Conservation (phyloP, 1,140 invertebrate species). For the Macrobrachium rosenbergii region DNA sequence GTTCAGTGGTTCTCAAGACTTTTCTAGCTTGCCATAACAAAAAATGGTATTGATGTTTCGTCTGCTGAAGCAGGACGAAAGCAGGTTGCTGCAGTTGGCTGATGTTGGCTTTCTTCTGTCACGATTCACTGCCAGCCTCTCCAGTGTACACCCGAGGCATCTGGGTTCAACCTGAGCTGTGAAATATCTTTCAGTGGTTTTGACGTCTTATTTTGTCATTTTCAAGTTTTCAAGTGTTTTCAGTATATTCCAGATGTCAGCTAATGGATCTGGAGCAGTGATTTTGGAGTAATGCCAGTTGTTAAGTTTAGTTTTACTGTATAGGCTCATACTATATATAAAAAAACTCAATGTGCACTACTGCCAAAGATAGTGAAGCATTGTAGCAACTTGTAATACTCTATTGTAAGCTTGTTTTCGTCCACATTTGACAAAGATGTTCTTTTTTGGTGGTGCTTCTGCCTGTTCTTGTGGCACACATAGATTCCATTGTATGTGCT, state of each 20-base stretch:
- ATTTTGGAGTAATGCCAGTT: conserved; percentile 21
- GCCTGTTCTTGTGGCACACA: conserved; percentile 20
- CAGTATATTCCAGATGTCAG: conserved; percentile 40
- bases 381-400: conserved; percentile 65
- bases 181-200: too few species aligned
- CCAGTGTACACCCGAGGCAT: neutral
- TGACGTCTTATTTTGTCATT: too few species aligned
- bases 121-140: conserved; percentile 37
- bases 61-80: too few species aligned
- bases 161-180: neutral
- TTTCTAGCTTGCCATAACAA: too few species aligned
- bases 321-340: conserved; percentile 44
- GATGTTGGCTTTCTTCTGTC: conserved; percentile 1
- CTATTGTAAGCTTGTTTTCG: conserved; percentile 54
- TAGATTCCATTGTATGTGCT: conserved; percentile 13
- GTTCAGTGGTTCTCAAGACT: too few species aligned
- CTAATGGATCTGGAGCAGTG: conserved; percentile 39
- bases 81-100: too few species aligned
- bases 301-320: conserved; percentile 20
- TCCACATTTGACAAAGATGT: conserved; percentile 44
- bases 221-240: conserved; percentile 6
- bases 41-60: too few species aligned
- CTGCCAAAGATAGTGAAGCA: conserved; percentile 66
- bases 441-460: conserved; percentile 28
- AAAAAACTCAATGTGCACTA: conserved; percentile 62